Evolutionary conservation across 1,140 invertebrate species (phyloP), one percentile per base, ranked within the genome.

Genomic region (Drosophila kohkoa): DNA sequence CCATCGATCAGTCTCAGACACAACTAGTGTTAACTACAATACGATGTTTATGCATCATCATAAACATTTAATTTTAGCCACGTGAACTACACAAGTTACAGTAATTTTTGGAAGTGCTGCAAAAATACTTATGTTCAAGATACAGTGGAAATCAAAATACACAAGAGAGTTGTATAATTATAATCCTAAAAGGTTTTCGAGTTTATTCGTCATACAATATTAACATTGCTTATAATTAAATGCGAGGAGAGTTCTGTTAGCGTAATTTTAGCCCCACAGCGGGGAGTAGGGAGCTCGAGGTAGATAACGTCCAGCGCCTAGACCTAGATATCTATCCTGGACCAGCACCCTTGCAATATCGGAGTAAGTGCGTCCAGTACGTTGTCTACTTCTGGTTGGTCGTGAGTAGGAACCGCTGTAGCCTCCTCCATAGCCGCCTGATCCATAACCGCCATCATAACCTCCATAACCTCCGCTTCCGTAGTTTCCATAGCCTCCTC

Each of bases 341-440:
- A 49, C 66, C 1, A 88, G 15, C 20, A 87, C 83, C 3, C 45
- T 59, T 0, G 74, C 58, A 48, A 87, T 87, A 0, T 87, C 49
- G 3, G 73, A 72, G 48, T 72, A 88, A 2, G 91, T 91, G 11
- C 91, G 83, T 28, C 91, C 91, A 6, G 43, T 58, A 5, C 91
- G 88, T 5, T 75, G 66, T 20, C 67, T 65, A 58, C 28, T 49
- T 62, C 15, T 25, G 16, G 1, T 15, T 30, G 55, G 55, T 2
- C 60, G 5, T 13, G 32, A 13, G 32, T 64, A 64, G 2, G 41
- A 66, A 8, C 57, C 64, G 8, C 54, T 43, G 25, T 62, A 60
- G 7, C 64, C 66, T 1, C 49, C 15, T 6, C 16, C 28, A 51
- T 57, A 52, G 4, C 32, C 16, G n/a, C 55, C 30, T 10, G 48